Evolutionary conservation across 2,797 vertebrate genomes (phyloP), one percentile per base, ranked within the genome.

Genomic region (Pygocentrus nattereri): DNA sequence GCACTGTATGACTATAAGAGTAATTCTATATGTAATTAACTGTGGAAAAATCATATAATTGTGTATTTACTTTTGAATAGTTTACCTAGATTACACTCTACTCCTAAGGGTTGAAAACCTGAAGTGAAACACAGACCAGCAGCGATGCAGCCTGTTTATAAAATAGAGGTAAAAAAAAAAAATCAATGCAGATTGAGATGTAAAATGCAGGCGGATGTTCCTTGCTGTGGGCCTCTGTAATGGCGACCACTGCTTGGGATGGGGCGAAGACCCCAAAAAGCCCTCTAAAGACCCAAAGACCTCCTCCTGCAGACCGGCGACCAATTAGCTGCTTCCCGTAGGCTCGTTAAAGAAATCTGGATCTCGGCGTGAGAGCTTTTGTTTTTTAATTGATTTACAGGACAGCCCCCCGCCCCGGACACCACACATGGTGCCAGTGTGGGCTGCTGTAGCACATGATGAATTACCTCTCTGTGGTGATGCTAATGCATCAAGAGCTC

Each of bases 351-450:
- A 92, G 92, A 92, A 91, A 95, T 95, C 94, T 90, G 92, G 90
- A 74, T 64, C 92, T 76, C 90, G 79, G 89, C 92, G 91, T 91
- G 86, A 90, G 85, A 88, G 94, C 94, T 94, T 95, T 88, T 96
- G 95, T 94, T 96, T 95, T 93, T 92, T 95, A 94, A 96, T 95
- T 96, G 95, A 95, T 95, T 96, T 94, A 94, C 90, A 88, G 93
- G 92, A 93, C 88, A 87, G 34, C 79, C 62, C 62, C 31, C 19
- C 1, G 30, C 15, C 62, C n/a, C 74, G 62, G 71, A 79, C 67
- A 25, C 68, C 74, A 86, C 82, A 7, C 83, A 61, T 82, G 21
- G 93, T 94, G 94, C 95, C 94, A 94, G 93, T 87, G 87, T 94
- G 91, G 87, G 90, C 93, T 93, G 92, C 92, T 89, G 92, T 87